Percentiles rank a stretch among this genome's conserved stretches.
Evolutionary conservation across 2,113 vertebrate genomes (phyloP).

Genomic region (Tympanuchus pallidicinctus): DNA sequence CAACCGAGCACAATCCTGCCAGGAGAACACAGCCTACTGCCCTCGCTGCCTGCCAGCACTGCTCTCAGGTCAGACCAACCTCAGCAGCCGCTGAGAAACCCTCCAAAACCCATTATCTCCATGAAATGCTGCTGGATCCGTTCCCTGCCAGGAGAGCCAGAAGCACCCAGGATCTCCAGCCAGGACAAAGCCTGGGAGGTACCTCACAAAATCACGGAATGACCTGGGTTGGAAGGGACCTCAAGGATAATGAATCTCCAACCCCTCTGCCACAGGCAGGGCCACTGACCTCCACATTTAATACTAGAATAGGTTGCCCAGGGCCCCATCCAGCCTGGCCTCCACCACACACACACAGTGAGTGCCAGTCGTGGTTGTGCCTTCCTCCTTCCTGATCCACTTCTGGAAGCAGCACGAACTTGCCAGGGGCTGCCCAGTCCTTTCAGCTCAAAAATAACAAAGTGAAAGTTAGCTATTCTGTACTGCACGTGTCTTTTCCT

Average conservation of each 20-base stretch:
- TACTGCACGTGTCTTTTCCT: neutral
- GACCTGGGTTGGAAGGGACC: too few species aligned
- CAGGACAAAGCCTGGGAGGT: neutral
- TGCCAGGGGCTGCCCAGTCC: neutral
- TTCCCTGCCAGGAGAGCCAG: accelerated
- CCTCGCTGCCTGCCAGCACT: neutral
- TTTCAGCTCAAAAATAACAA: neutral
- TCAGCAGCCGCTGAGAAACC: neutral
- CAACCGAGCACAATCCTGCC: neutral
- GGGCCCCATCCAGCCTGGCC: neutral
- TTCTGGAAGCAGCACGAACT: neutral
- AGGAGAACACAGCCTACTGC: neutral
- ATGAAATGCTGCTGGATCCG: neutral
- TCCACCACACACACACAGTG: accelerated
- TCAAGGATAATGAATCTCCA: too few species aligned
- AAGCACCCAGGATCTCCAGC: neutral
- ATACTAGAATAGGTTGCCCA: too few species aligned
- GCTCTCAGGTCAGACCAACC: neutral
- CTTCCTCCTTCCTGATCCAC: neutral
- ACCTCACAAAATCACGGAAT: too few species aligned
- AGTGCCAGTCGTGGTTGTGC: accelerated
- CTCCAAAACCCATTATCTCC: accelerated
- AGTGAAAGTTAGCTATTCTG: neutral
- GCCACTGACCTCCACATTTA: too few species aligned
- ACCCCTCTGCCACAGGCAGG: too few species aligned